A percentile compares a stretch with the other conserved stretches of the same genome.
phyloP scores from a whole-genome alignment of 2,113 vertebrate species.

The Strix uralensis region DNA sequence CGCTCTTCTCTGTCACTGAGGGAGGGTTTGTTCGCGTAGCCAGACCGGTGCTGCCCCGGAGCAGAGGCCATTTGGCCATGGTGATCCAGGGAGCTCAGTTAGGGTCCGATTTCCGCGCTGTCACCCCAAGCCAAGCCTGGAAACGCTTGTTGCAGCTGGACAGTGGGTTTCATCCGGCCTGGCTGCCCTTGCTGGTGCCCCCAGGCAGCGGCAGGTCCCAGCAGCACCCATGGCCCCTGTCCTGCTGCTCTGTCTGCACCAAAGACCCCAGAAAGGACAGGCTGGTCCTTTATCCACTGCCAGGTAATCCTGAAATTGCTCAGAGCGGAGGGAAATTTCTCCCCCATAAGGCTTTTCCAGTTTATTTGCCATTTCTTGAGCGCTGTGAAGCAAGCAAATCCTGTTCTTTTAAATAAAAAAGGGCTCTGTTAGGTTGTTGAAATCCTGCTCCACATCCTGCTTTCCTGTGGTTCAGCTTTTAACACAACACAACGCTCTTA shows the following conservation, averaged over 20 bases:
- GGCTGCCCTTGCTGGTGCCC: not conserved
- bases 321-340: not conserved
- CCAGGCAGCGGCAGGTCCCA: not conserved
- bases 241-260: not conserved
- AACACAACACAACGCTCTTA: not conserved
- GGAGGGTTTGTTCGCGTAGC: not conserved
- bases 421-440: not conserved
- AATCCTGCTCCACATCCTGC: not conserved
- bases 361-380: not conserved
- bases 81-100: not conserved
- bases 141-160: not conserved
- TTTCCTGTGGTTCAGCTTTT: not conserved
- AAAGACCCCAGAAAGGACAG: not conserved
- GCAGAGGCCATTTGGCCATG: accelerated
- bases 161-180: accelerated
- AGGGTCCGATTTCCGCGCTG: accelerated
- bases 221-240: not conserved
- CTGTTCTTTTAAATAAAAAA: not conserved
- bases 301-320: not conserved
- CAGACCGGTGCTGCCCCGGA: not conserved
- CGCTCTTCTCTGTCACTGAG: no score
- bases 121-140: not conserved
- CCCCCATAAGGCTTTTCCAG: not conserved
- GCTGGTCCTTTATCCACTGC: not conserved
- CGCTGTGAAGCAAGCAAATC: not conserved